Conservation (phyloP, 2,797 vertebrate species). For the Meriones psammophilus region DNA sequence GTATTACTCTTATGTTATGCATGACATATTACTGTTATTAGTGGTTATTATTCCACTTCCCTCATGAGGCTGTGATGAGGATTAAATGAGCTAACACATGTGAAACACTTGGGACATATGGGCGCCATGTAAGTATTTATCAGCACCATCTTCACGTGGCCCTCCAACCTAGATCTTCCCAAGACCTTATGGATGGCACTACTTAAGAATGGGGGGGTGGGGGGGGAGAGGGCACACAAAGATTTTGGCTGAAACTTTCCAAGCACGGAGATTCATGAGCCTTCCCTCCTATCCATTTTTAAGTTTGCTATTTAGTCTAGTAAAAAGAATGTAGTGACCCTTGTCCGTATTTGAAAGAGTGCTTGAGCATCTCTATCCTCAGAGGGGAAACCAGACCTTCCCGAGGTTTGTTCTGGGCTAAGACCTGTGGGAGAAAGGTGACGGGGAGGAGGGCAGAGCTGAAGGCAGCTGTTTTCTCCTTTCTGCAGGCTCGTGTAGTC, state of each 20-base stretch:
- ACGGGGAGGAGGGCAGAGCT: neutral
- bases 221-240: neutral
- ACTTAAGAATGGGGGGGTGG: neutral
- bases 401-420: neutral
- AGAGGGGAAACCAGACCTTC: neutral
- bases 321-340: slow-evolving; percentile 1
- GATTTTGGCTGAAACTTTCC: neutral
- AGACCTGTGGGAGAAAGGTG: neutral
- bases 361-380: neutral
- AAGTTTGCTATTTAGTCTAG: neutral
- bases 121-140: neutral
- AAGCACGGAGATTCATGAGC: neutral
- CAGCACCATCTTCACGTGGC: neutral
- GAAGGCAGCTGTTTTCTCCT: neutral
- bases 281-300: neutral
- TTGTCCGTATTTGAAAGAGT: neutral
- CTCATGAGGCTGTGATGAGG: neutral
- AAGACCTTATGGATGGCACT: slow-evolving; percentile 12
- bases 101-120: neutral
- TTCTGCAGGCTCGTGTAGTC: slow-evolving; percentile 1
- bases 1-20: neutral
- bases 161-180: neutral
- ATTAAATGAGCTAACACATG: neutral
- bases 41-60: neutral
- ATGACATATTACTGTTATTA: neutral